These are phyloP conservation scores for Epinephelus cyanopodus DNA, from an alignment of 2,113 vertebrate genomes.

Conservation along the genomic window DNA sequence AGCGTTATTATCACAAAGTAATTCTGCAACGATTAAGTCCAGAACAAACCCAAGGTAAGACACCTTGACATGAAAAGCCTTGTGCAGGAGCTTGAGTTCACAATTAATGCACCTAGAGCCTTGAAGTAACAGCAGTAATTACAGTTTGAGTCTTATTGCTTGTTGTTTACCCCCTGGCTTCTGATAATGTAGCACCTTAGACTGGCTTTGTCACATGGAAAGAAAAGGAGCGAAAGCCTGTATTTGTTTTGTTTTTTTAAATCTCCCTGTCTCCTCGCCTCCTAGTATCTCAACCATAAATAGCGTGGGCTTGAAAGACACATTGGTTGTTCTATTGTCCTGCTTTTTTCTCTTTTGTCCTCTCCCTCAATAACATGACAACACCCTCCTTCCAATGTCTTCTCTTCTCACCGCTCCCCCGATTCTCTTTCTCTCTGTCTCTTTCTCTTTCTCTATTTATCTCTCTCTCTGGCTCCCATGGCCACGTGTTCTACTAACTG, in stretches of 20 bases:
- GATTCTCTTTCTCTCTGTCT: slow-evolving; percentile 42
- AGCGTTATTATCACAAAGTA: neutral
- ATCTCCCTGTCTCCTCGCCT: slow-evolving; percentile 61
- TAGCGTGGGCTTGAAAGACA: slow-evolving; percentile 65
- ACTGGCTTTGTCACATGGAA: slow-evolving; percentile 36
- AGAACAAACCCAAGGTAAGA: neutral
- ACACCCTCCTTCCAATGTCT: slow-evolving; percentile 54
- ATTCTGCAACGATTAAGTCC: neutral
- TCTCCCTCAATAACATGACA: slow-evolving; percentile 72
- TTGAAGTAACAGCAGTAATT: slow-evolving; percentile 56
- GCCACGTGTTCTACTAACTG: slow-evolving; percentile 66
- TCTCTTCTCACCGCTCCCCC: slow-evolving; percentile 44
- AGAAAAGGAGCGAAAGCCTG: slow-evolving; percentile 51
- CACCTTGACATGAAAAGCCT: neutral
- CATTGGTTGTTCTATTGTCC: slow-evolving; percentile 70
- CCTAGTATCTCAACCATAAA: slow-evolving; percentile 62
- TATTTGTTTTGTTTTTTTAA: slow-evolving; percentile 26
- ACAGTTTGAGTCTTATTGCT: slow-evolving; percentile 44
- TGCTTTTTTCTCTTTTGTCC: slow-evolving; percentile 70
- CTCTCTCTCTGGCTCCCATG: slow-evolving; percentile 46
- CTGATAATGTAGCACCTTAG: slow-evolving; percentile 44
- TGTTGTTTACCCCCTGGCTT: slow-evolving; percentile 51
- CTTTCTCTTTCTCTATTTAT: slow-evolving; percentile 32
- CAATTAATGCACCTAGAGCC: slow-evolving; percentile 43
- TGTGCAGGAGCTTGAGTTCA: slow-evolving; percentile 8